These are phyloP conservation scores for Lepidiolamprologus cunningtoni DNA, from an alignment of 2,113 vertebrate species.

Conservation along the genomic window DNA sequence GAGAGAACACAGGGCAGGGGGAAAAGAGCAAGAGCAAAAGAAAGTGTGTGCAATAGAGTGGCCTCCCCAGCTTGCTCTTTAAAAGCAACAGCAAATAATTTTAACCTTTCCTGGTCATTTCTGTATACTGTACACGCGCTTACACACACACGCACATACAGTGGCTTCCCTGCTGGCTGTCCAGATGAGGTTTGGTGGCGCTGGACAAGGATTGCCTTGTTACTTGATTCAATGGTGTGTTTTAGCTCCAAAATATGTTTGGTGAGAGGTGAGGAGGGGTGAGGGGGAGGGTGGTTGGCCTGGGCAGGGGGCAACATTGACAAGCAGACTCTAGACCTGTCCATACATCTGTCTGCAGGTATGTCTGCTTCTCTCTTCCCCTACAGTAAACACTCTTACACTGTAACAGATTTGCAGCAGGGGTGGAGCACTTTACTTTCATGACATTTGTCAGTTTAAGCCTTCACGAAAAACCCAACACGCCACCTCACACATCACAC, in stretches of 20 bases:
- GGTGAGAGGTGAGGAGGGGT: conserved; percentile 20
- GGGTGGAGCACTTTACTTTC: background rate
- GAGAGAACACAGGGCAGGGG: background rate
- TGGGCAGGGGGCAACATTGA: conserved; percentile 1
- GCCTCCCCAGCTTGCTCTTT: conserved; percentile 7
- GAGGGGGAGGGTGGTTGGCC: background rate
- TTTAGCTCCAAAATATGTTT: conserved; percentile 65
- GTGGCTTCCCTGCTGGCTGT: conserved; percentile 58
- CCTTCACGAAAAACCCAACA: background rate
- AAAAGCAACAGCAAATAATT: conserved; percentile 52
- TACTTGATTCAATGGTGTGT: conserved; percentile 59
- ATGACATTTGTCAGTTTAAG: background rate
- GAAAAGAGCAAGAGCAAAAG: background rate
- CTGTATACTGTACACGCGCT: conserved; percentile 33
- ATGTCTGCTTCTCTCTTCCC: background rate
- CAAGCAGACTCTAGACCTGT: conserved; percentile 24
- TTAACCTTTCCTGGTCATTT: conserved; percentile 37
- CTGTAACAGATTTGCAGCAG: background rate
- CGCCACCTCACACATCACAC: background rate
- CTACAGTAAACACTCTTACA: background rate
- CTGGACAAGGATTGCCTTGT: conserved; percentile 66
- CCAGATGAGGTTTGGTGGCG: conserved; percentile 62
- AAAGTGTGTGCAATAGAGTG: background rate
- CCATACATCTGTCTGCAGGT: conserved; percentile 10
- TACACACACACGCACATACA: conserved; percentile 2